Evolutionary conservation across 1,140 invertebrate species (phyloP), one percentile per base, ranked within the genome.

Genomic region (Hyphantria cunea): DNA sequence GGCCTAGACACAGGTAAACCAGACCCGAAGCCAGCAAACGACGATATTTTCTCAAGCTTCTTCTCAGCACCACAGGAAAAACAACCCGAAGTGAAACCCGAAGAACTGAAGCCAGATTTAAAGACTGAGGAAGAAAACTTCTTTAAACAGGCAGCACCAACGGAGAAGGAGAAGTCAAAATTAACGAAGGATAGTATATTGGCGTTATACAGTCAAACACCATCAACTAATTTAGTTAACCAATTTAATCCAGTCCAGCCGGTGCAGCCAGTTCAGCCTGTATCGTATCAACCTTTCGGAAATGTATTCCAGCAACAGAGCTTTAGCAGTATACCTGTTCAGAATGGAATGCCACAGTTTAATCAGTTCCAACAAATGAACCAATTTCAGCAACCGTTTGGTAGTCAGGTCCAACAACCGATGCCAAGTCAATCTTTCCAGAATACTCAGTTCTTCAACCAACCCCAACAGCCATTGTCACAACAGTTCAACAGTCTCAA

Each of bases 131-230:
- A 98, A 78, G 95, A 97, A 68, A 96, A 95, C 86, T 98, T 98
- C 91, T 98, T 98, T 79, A 97, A 96, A 89, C 96, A 97, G 85
- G 93, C 95, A n/a, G 92, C 93, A 2, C 94, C 95, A 0, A 94
- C 93, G 33, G 92, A 94, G 72, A 94, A 95, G 68, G 94, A 95
- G 72, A 95, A 95, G 66, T 94, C 94, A 60, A 97, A 97, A 91
- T 92, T 98, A 86, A 97, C 96, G 17, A 98, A 97, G 90, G 97
- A 98, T 78, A 98, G 97, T 81, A 98, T 99, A 89, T 91, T 99
- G 81, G 97, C 97, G 5, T 85, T 98, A 32, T 99, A 98, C 86
- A 95, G 95, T 66, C 95, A 93, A 74, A 92, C 92, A 9, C 93
- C 93, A 5, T 65, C 76, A 14, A 80, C 72, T 0, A 86, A 83